phyloP scores from a whole-genome alignment of 2,888 invertebrate genomes.

The Diarsia mendica region DNA sequence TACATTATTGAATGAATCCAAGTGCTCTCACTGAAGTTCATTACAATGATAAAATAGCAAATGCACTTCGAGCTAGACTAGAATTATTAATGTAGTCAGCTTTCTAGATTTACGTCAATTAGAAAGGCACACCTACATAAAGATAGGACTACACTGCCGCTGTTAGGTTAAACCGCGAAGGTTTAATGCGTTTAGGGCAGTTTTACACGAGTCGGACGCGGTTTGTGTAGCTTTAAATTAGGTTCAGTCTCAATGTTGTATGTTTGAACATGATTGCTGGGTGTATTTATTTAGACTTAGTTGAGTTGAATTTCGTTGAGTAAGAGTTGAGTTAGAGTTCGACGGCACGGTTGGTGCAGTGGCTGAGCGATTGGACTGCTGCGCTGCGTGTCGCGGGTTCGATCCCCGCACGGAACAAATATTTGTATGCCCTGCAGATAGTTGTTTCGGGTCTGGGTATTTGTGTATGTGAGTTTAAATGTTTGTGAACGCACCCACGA shows the following conservation, averaged over 20 bases:
- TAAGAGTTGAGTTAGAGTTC: too few relatives aligned
- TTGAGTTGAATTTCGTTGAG: too few relatives aligned
- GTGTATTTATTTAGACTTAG: not conserved
- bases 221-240: constrained; percentile 12
- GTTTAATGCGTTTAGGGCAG: constrained; percentile 29
- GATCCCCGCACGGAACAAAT: too few relatives aligned
- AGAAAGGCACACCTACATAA: constrained; percentile 73
- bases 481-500: too few relatives aligned
- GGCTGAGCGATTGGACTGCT: too few relatives aligned
- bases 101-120: constrained; percentile 73
- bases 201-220: constrained; percentile 31
- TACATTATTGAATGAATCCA: constrained; percentile 29
- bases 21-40: constrained; percentile 48
- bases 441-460: too few relatives aligned
- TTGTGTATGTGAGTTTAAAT: too few relatives aligned
- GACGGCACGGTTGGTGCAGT: too few relatives aligned
- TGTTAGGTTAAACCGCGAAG: constrained; percentile 26
- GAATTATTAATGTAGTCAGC: constrained; percentile 69
- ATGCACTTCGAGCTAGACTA: constrained; percentile 35
- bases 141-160: constrained; percentile 48
- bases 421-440: too few relatives aligned
- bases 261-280: not conserved
- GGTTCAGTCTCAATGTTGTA: not conserved
- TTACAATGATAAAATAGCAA: constrained; percentile 61
- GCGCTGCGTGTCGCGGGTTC: too few relatives aligned